Conservation (phyloP, 92 coral and sea anemone species). For the Ricordea florida region DNA sequence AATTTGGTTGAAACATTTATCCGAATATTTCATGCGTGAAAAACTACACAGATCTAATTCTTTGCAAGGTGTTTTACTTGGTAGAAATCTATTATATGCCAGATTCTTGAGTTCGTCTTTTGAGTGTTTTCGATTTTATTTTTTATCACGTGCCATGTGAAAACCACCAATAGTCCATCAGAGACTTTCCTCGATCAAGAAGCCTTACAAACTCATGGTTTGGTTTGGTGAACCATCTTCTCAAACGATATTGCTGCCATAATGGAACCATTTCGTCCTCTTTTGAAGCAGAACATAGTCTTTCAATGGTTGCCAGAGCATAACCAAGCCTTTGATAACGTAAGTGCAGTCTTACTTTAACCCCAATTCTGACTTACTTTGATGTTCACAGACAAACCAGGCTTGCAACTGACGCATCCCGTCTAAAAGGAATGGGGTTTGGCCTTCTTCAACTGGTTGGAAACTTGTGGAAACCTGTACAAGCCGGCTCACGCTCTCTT, state of each 20-base stretch:
- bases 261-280: conserved; percentile 27
- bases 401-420: neutral
- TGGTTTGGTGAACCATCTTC: conserved; percentile 34
- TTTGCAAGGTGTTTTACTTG: too few species aligned
- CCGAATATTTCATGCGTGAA: too few species aligned
- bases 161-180: conserved; percentile 22
- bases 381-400: neutral
- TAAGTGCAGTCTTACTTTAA: too few species aligned
- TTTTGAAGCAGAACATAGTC: neutral
- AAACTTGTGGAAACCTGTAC: neutral
- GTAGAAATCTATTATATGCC: too few species aligned
- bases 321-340: conserved; percentile 17
- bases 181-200: conserved; percentile 18
- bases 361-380: neutral
- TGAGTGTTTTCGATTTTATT: too few species aligned
- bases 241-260: conserved; percentile 19
- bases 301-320: conserved; percentile 8
- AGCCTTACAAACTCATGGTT: too few species aligned
- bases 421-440: neutral
- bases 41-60: too few species aligned
- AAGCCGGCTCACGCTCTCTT: conserved; percentile 4
- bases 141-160: too few species aligned
- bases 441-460: neutral
- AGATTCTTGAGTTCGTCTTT: too few species aligned
- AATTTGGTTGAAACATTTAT: too few species aligned